phyloP scores from a whole-genome alignment of 2,113 vertebrate genomes.

The Synodontis membranacea region DNA sequence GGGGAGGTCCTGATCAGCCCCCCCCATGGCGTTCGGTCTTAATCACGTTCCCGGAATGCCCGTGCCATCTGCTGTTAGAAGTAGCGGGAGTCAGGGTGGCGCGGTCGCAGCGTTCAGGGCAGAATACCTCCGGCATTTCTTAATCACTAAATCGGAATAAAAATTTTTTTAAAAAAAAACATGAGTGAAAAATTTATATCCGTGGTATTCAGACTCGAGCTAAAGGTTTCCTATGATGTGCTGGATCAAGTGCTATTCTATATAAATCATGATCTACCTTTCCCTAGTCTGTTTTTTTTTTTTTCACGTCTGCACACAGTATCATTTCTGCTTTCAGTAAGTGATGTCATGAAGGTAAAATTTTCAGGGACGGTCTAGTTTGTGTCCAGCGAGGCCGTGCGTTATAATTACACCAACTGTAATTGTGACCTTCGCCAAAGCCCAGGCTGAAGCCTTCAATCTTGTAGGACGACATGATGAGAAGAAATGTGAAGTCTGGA shows the following conservation, averaged over 20 bases:
- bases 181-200: too few relatives aligned
- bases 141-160: too few relatives aligned
- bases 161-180: too few relatives aligned
- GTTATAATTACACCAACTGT: constrained; percentile 47
- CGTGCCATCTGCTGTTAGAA: background rate
- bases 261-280: background rate
- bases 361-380: constrained; percentile 21
- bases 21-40: background rate
- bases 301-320: background rate
- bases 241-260: background rate
- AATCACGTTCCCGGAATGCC: background rate
- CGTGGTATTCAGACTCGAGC: background rate
- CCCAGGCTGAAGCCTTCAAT: constrained; percentile 40
- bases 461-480: constrained; percentile 22
- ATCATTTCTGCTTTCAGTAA: background rate
- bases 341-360: background rate
- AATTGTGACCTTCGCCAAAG: constrained; percentile 41
- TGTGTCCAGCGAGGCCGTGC: constrained; percentile 10
- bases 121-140: background rate
- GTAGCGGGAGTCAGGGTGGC: background rate
- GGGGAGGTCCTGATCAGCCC: background rate
- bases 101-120: background rate
- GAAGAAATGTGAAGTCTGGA: constrained; percentile 26
- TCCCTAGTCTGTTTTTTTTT: background rate
- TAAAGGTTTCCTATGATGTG: too few relatives aligned